phyloP scores from a whole-genome alignment of 2,888 invertebrate genomes.

The Pinctada fucata region DNA sequence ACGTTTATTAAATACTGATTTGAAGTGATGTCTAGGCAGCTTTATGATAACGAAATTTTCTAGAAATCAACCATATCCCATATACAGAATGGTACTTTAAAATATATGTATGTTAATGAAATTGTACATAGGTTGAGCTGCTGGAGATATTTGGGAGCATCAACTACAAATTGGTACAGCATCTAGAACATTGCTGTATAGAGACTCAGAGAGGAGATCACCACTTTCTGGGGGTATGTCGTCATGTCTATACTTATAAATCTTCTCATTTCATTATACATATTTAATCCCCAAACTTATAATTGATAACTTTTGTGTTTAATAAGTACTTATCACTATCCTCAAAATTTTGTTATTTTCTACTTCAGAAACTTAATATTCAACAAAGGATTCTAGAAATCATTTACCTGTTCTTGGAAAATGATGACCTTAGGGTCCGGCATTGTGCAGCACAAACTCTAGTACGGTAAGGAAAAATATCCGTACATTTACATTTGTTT shows the following conservation, averaged over 20 bases:
- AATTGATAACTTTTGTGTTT: too few relatives aligned
- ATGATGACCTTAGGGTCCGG: constrained; percentile 88
- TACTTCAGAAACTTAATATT: constrained; percentile 62
- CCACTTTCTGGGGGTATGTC: constrained; percentile 68
- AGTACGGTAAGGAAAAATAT: constrained; percentile 78
- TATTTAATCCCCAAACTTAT: too few relatives aligned
- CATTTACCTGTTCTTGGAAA: constrained; percentile 83
- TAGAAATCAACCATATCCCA: too few relatives aligned
- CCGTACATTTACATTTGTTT: too few relatives aligned
- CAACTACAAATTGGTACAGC: constrained; percentile 81
- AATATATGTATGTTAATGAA: neutral
- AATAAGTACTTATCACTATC: too few relatives aligned
- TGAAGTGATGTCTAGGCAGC: too few relatives aligned
- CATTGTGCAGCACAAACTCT: constrained; percentile 84
- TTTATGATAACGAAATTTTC: too few relatives aligned
- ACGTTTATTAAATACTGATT: too few relatives aligned
- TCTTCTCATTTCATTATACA: too few relatives aligned
- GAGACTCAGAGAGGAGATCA: constrained; percentile 57
- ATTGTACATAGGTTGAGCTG: constrained; percentile 80
- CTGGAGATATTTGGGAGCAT: constrained; percentile 82
- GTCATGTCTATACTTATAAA: neutral
- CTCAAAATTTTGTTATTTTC: neutral
- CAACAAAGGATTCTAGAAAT: constrained; percentile 82
- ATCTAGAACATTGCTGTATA: constrained; percentile 77
- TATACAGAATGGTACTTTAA: too few relatives aligned